Conservation (phyloP, 2,888 invertebrate species). For the Fragum sueziense region DNA sequence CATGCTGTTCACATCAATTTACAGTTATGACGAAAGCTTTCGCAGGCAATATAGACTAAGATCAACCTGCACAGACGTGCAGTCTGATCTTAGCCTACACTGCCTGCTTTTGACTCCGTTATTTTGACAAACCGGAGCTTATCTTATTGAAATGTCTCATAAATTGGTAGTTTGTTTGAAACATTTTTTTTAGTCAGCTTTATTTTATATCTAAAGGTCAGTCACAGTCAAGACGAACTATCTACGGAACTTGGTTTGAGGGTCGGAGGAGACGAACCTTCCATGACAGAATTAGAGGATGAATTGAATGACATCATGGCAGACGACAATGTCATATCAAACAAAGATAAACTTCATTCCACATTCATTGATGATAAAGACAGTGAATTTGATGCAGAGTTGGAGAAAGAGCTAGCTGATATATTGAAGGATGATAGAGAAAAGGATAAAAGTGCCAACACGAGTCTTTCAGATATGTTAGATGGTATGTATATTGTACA, state of each 20-base stretch:
- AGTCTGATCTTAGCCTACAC: too few relatives aligned
- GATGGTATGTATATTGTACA: slow-evolving; percentile 41
- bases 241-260: slow-evolving; percentile 38
- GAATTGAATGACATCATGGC: slow-evolving; percentile 56
- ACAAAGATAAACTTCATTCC: not conserved
- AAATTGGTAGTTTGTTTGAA: too few relatives aligned
- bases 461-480: slow-evolving; percentile 32
- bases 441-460: not conserved
- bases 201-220: slow-evolving; percentile 40
- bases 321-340: slow-evolving; percentile 22
- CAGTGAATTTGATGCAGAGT: slow-evolving; percentile 24
- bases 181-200: too few relatives aligned
- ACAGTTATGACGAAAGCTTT: too few relatives aligned
- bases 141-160: too few relatives aligned
- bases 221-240: slow-evolving; percentile 54
- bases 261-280: slow-evolving; percentile 48
- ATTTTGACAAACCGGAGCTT: too few relatives aligned
- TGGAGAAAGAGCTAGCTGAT: slow-evolving; percentile 59
- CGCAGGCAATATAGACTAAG: too few relatives aligned
- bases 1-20: too few relatives aligned
- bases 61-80: too few relatives aligned
- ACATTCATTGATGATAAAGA: not conserved
- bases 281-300: slow-evolving; percentile 58
- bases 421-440: slow-evolving; percentile 39
- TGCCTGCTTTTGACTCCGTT: too few relatives aligned